These are phyloP conservation scores for Pelodytes ibericus DNA, from an alignment of 2,797 vertebrate genomes.

Conservation along the genomic window DNA sequence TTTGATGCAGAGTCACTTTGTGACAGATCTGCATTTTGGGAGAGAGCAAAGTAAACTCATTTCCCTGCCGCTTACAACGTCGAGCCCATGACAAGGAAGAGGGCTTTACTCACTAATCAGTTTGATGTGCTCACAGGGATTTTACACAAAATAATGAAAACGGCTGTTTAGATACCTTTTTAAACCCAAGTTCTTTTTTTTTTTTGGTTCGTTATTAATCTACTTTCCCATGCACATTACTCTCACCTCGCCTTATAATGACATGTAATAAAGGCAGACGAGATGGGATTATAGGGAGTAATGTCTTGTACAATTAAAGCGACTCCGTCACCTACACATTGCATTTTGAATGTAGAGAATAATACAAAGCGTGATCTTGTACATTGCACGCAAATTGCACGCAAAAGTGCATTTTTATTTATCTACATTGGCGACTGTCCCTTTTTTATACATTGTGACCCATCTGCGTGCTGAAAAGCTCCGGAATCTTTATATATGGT, in stretches of 20 bases:
- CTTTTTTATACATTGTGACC: no score
- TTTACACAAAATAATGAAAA: conserved; percentile 85
- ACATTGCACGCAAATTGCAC: no score
- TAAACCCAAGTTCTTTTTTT: conserved; percentile 78
- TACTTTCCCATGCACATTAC: conserved; percentile 79
- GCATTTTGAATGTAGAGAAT: no score
- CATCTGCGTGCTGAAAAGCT: no score
- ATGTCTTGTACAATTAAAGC: conserved; percentile 73
- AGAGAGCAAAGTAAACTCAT: conserved; percentile 81
- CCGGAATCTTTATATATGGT: no score
- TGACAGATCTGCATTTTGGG: conserved; percentile 81
- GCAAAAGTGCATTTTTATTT: no score
- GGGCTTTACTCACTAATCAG: conserved; percentile 80
- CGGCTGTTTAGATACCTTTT: conserved; percentile 84
- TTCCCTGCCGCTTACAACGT: conserved; percentile 74
- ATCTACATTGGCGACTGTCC: no score
- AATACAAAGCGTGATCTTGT: no score
- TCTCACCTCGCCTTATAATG: conserved; percentile 83
- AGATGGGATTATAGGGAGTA: conserved; percentile 82
- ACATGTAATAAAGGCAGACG: conserved; percentile 80
- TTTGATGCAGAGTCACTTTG: conserved; percentile 78
- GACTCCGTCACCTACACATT: conserved; percentile 80
- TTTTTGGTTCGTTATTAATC: conserved; percentile 80
- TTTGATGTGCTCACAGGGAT: conserved; percentile 80
- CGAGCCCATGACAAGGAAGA: conserved; percentile 77